phyloP scores from a whole-genome alignment of 1,140 invertebrate species.

The Gonioctena quinquepunctata region DNA sequence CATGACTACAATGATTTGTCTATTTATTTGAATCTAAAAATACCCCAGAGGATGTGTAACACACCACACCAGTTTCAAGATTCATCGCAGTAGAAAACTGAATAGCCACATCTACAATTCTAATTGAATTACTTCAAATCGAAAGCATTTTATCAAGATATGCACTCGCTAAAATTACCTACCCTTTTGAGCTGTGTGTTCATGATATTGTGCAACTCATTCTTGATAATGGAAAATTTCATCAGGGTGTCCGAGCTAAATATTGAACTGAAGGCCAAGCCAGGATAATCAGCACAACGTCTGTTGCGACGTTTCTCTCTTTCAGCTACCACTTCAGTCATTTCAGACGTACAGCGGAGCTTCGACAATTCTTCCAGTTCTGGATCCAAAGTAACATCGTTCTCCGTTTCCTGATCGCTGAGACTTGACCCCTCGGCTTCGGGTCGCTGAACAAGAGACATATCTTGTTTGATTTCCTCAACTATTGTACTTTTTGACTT shows the following conservation, averaged over 20 bases:
- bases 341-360: conserved; percentile 83
- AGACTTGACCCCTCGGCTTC: conserved; percentile 58
- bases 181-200: conserved; percentile 96
- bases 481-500: conserved; percentile 26
- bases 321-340: conserved; percentile 84
- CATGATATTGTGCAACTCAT: conserved; percentile 97
- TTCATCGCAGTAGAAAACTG: neutral
- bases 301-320: conserved; percentile 75
- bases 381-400: conserved; percentile 68
- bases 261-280: conserved; percentile 85
- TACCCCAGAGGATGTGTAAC: neutral
- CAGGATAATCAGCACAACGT: conserved; percentile 88
- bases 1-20: neutral
- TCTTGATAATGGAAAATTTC: conserved; percentile 95
- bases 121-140: too few relatives aligned
- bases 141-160: too few relatives aligned
- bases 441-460: conserved; percentile 60
- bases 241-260: conserved; percentile 97
- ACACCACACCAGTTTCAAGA: neutral
- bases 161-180: conserved; percentile 66
- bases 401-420: conserved; percentile 58
- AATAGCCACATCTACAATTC: neutral
- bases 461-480: conserved; percentile 37
- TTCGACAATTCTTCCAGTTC: conserved; percentile 79
- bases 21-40: conserved; percentile 10